Evolutionary conservation across 2,113 vertebrate genomes (phyloP).

Genomic region (Nannobrachium achirus): DNA sequence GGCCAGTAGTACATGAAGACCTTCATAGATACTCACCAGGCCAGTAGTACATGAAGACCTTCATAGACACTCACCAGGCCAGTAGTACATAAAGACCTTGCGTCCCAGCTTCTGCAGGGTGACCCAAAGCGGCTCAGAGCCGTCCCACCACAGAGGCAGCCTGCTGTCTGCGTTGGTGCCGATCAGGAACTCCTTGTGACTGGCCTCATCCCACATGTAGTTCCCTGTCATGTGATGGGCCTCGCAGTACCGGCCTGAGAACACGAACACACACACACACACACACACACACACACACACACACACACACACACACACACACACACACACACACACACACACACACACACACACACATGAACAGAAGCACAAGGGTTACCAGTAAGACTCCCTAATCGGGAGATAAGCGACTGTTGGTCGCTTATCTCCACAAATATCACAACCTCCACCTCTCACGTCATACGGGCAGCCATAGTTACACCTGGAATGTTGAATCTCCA

Average conservation of each 20-base stretch:
- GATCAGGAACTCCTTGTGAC: conserved; percentile 87
- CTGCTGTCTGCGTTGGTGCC: conserved; percentile 88
- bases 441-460: too few relatives aligned
- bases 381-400: too few relatives aligned
- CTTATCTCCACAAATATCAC: too few relatives aligned
- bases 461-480: too few relatives aligned
- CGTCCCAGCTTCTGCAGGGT: conserved; percentile 88
- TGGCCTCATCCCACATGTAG: conserved; percentile 92
- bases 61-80: conserved; percentile 84
- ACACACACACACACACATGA: not conserved
- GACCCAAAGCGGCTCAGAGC: conserved; percentile 94
- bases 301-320: not conserved
- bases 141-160: conserved; percentile 93
- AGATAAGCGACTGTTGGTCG: too few relatives aligned
- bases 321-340: conserved; percentile 5
- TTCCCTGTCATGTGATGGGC: conserved; percentile 94
- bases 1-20: not conserved
- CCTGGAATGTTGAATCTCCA: too few relatives aligned
- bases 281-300: not conserved
- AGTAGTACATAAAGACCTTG: conserved; percentile 93
- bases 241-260: conserved; percentile 88
- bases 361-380: conserved; percentile 4
- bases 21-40: not conserved
- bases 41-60: not conserved
- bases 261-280: not conserved